These are phyloP conservation scores for Meda fulgida DNA, from an alignment of 2,797 vertebrate species.

Conservation along the genomic window DNA sequence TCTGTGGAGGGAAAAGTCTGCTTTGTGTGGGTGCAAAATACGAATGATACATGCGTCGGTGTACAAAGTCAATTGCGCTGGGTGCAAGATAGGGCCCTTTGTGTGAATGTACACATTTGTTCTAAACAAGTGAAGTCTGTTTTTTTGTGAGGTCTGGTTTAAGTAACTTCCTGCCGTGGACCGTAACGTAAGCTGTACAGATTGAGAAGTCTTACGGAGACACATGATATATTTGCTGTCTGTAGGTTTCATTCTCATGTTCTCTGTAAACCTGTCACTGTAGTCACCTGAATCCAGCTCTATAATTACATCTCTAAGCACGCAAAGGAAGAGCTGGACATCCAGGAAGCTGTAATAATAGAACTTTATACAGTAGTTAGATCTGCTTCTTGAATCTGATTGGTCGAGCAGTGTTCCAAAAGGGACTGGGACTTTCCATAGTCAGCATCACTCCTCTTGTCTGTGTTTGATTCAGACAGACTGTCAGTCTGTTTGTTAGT, in stretches of 20 bases:
- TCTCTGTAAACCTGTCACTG: slow-evolving; percentile 61
- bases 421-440: not conserved
- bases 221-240: slow-evolving; percentile 34
- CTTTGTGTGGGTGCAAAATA: no score
- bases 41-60: no score
- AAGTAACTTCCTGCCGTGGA: not conserved
- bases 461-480: not conserved
- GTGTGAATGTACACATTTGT: not conserved
- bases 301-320: slow-evolving; percentile 37
- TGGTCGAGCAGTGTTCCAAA: not conserved
- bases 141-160: not conserved
- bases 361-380: not conserved
- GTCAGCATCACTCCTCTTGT: not conserved
- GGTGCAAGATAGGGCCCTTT: no score
- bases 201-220: not conserved
- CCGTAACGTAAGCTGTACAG: not conserved
- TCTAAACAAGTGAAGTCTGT: not conserved
- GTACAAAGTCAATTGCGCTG: no score
- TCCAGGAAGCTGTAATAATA: not conserved
- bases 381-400: not conserved
- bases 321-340: not conserved
- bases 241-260: slow-evolving; percentile 57
- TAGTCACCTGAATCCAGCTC: slow-evolving; percentile 42
- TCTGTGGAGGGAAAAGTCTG: no score
- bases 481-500: not conserved